Evolutionary conservation across 2,888 invertebrate species (phyloP), one percentile per base, ranked within the genome.

Genomic region (Griposia aprilina): DNA sequence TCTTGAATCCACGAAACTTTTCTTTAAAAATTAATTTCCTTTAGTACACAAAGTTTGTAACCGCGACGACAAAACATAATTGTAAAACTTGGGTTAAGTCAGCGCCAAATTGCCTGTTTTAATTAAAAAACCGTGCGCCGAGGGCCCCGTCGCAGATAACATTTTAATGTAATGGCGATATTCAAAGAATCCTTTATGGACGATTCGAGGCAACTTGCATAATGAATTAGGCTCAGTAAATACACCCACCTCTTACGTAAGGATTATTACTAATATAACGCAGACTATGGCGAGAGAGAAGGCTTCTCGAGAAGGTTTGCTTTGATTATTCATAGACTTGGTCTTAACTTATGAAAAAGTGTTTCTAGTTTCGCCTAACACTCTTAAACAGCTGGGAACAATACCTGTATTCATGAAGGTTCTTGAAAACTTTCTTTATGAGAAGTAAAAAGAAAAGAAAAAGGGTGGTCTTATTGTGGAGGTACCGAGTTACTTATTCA

Each of bases 131-230:
- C 90, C 92, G 91, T 92, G 93, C 93, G 93, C 93, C 93, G 85
- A 91, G 93, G 93, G 93, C 87, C 90, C 91, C 92, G 91, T 92
- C 92, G 92, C 90, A 94, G 94, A 95, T 95, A 94, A 94, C 94
- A 95, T 94, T 95, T 95, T 94, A 94, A 93, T 93, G 93, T 94
- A 94, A 95, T 92, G 94, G 92, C 93, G 91, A 94, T 93, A 93
- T 93, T 93, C 92, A 93, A 93, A 94, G 92, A 93, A 94, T 93
- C 93, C 91, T 94, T 94, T 94, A 95, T 93, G 93, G 93, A 92
- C 91, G 88, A 92, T 94, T 93, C 91, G 90, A 87, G 92, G 90
- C 89, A 92, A 91, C 92, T 92, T 94, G 93, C 93, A 94, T 93
- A 95, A 94, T 94, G 90, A 94, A 94, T 93, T 91, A 93, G 89